A percentile compares a stretch with the other conserved stretches of the same genome.
Conservation (phyloP, 2,888 invertebrate species). For the Tetranychus piercei region DNA sequence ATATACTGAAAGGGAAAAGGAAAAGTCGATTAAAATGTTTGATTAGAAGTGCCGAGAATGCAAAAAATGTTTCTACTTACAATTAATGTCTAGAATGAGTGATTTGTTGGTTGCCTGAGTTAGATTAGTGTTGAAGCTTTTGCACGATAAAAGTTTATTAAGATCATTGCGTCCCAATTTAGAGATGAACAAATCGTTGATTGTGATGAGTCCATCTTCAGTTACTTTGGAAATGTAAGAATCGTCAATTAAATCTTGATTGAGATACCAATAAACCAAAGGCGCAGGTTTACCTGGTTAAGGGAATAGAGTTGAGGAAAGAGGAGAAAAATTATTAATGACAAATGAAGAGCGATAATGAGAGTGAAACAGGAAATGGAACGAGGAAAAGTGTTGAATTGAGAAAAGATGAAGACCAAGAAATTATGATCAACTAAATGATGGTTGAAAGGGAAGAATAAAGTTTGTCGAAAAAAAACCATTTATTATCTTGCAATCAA, state of each 20-base stretch:
- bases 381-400: too few relatives aligned
- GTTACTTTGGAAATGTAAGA: background rate
- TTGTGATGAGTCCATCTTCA: conserved; percentile 3
- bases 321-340: background rate
- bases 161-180: background rate
- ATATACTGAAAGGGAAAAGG: background rate
- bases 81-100: background rate
- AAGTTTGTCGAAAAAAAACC: too few relatives aligned
- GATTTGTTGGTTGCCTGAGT: background rate
- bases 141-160: conserved; percentile 2
- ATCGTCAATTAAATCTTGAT: conserved; percentile 3
- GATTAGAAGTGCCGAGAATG: background rate
- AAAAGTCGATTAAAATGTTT: background rate
- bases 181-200: background rate
- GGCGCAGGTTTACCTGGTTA: conserved; percentile 9
- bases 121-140: conserved; percentile 5
- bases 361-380: background rate
- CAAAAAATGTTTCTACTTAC: background rate
- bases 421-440: too few relatives aligned
- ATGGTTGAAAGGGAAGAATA: too few relatives aligned
- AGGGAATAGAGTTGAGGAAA: background rate
- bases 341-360: background rate
- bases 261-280: background rate
- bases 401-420: too few relatives aligned
- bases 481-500: too few relatives aligned